Base-by-base conservation (phyloP, 2,888 invertebrate species). In the Lydus trimaculatus region DNA sequence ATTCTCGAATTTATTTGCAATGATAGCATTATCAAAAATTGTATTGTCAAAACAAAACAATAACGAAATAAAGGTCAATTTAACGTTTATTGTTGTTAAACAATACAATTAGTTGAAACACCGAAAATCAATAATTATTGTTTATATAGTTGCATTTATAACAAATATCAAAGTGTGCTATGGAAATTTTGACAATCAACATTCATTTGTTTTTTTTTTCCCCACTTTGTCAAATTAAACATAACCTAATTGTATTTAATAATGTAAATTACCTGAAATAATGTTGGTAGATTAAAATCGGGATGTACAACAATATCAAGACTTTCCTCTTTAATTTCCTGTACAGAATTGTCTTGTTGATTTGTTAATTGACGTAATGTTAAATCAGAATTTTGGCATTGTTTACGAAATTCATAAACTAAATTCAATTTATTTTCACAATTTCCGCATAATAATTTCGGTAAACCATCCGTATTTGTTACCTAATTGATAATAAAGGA, bases 341-440 rank as follows among this genome's bases (percentile, higher is more conserved):
- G 63, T 13, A 69, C 63, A 15, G 64, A 61, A 43, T 70, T 68
- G 11, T 63, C 56, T 52, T 69, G 67, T 52, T 69, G 67, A 64
- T 75, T 72, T 20, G 77, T 76, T 60, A 81, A 73, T 68, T 82
- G 80, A 58, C 84, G 74, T 65, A 85, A 77, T 20, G 82, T 76
- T 39, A 72, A 72, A 73, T 86, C 85, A n/a, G 84, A 81, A 73
- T 83, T 84, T 75, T 85, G 84, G 74, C 84, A 85, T 66, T 83
- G 83, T 69, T 80, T 80, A 71, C 84, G 84, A 72, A 86, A 86
- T 68, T 84, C 81, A 72, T 82, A 85, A 3, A 84, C 84, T 31
- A 77, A 73, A 61, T 79, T 80, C 31, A 86, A 76, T 74, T 85
- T 84, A 60, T 76, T 78, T 75, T 84, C 83, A 72, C 86, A 86